Evolutionary conservation across 2,888 invertebrate species (phyloP), one percentile per base, ranked within the genome.

Genomic region (Aplocera efformata): DNA sequence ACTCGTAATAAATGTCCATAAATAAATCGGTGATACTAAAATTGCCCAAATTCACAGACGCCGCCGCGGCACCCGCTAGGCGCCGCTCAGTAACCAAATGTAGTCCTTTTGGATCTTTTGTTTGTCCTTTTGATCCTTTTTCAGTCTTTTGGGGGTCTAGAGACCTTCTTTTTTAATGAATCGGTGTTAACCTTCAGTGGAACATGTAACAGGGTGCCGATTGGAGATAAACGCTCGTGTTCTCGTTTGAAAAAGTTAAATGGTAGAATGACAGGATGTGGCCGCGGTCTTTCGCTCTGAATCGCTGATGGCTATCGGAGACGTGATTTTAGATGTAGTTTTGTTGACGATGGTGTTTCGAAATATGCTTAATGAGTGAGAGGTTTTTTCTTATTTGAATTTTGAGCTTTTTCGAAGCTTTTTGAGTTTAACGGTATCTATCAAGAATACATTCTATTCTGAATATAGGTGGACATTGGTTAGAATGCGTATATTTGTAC

Each of bases 111-210:
- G 68, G 38, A 34, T 22, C 25, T 23, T 27, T 30, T 28, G 8
- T 53, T 49, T 48, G 27, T 49, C 39, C 53, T 69, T 63, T 56
- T 78, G 56, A 60, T 74, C 77, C 67, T 81, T 80, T 83, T 82
- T 74, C 79, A 84, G 81, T 83, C 84, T 85, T 88, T 84, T 84
- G 86, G 86, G 82, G 86, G 85, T 85, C 85, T 64, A 68, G 72
- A 65, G 67, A 68, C 72, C 68, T 81, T 65, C 65, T 83, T 85
- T 85, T 85, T 86, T 81, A 86, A 84, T 79, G 82, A 83, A 85
- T 84, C 85, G 77, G 86, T 86, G 86, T 86, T 86, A 86, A 86
- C 85, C 86, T 86, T 84, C 83, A 67, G 66, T 79, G 75, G 80
- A 73, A 82, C 84, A 77, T 79, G 79, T 83, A 82, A 86, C 83